Base-by-base conservation (phyloP, 2,888 invertebrate species). In the Hermaeophaga mercurialis region DNA sequence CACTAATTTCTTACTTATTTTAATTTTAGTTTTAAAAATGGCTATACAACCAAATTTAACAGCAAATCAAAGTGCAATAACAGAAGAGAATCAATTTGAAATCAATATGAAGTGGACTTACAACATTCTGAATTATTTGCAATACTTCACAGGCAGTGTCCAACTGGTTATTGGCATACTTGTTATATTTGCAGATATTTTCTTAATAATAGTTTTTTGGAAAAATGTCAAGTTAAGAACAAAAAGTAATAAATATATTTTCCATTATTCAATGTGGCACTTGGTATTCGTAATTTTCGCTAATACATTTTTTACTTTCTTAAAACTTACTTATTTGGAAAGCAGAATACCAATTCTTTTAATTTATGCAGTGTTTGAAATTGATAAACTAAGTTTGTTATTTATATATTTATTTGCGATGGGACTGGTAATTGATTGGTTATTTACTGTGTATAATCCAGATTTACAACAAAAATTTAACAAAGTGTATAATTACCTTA, bases 241-340 rank as follows among this genome's bases (percentile, higher is more conserved):
- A 14, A 43, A 22, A 24, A 43, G 12, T 43, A 43, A 43, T 15
- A 24, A 24, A 9, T 26, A 1, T 26, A 43, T 43, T 15, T 11
- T 43, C 1, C 22, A 43, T 24, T 43, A 43, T 18, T 24, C 43
- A n/a, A 43, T 43, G 14, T 43, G 43, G 43, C 43, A 43, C 11
- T 19, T 43, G 15, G 26, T 43, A 24, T 43, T 12, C 12, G 12
- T 14, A 4, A 26, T 11, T 6, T 24, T 43, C 6, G 15, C 24
- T 15, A 22, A 6, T 15, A 5, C 6, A 7, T 43, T 43, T 43
- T 8, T 12, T 15, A 7, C 5, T 43, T 43, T 11, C 11, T 8
- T 26, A 6, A 12, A 43, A 26, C 7, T 43, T 1, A 43, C 14
- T 24, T 22, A 11, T 9, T 14, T 22, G 3, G 12, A 4, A 7